phyloP scores from a whole-genome alignment of 2,888 invertebrate genomes.

The Callyntrura sp. region DNA sequence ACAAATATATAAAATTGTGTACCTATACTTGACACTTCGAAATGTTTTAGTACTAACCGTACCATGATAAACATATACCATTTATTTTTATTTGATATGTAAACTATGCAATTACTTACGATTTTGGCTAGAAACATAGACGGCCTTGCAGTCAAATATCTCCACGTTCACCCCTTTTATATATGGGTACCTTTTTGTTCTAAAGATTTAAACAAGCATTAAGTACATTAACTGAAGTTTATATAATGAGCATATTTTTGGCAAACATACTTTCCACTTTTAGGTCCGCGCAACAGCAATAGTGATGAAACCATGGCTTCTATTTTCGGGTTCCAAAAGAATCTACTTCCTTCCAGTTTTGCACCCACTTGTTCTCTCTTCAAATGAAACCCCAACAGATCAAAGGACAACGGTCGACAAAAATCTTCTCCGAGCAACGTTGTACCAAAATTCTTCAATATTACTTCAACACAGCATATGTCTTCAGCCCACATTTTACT shows the following conservation, averaged over 20 bases:
- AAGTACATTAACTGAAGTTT: not conserved
- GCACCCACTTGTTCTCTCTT: slow-evolving; percentile 82
- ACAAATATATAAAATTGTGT: too few relatives aligned
- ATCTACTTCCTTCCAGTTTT: slow-evolving; percentile 81
- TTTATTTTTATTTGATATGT: too few relatives aligned
- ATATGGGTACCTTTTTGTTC: slow-evolving; percentile 53
- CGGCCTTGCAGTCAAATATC: slow-evolving; percentile 82
- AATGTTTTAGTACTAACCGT: too few relatives aligned
- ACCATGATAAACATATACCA: not conserved
- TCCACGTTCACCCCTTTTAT: slow-evolving; percentile 83
- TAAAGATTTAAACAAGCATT: not conserved
- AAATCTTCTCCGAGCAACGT: slow-evolving; percentile 80
- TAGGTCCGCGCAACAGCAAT: slow-evolving; percentile 8
- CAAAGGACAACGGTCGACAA: slow-evolving; percentile 81
- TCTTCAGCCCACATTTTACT: slow-evolving; percentile 80
- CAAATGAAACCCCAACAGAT: slow-evolving; percentile 81
- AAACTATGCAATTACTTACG: slow-evolving; percentile 80
- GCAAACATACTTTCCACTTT: slow-evolving; percentile 37
- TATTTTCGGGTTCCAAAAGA: slow-evolving; percentile 82
- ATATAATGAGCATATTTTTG: not conserved
- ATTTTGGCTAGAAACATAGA: slow-evolving; percentile 82
- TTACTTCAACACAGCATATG: slow-evolving; percentile 81
- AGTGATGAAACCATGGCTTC: slow-evolving; percentile 59
- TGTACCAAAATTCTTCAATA: slow-evolving; percentile 81
- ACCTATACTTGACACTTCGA: too few relatives aligned